Evolutionary conservation across 2,888 invertebrate species (phyloP).

Genomic region (Halictus quadricinctus): DNA sequence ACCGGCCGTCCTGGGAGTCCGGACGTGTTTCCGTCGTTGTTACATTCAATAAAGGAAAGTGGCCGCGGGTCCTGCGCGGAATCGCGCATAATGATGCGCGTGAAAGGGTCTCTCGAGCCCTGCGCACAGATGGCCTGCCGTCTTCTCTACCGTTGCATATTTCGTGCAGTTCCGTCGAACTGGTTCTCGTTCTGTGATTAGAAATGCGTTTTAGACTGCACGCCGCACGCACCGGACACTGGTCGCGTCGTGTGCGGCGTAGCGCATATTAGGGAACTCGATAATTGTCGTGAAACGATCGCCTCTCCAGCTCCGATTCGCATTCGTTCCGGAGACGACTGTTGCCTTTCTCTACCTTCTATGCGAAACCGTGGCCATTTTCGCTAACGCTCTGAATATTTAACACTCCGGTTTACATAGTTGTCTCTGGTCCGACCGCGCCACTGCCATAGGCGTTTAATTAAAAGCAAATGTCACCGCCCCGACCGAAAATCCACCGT

Average conservation of each 20-base stretch:
- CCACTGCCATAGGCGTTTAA: background rate
- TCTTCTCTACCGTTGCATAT: slow-evolving; percentile 28
- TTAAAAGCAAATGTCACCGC: background rate
- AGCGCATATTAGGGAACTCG: slow-evolving; percentile 25
- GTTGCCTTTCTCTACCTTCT: slow-evolving; percentile 8
- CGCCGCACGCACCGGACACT: background rate
- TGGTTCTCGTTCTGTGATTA: slow-evolving; percentile 34
- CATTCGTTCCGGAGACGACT: background rate
- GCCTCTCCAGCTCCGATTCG: background rate
- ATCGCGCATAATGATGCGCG: slow-evolving; percentile 46
- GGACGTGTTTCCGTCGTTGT: slow-evolving; percentile 40
- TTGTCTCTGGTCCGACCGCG: background rate
- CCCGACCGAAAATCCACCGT: background rate
- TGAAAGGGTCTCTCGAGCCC: slow-evolving; percentile 14
- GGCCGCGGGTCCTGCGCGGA: slow-evolving; percentile 35
- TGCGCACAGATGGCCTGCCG: slow-evolving; percentile 26
- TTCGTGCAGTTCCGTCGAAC: slow-evolving; percentile 28
- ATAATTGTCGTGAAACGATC: slow-evolving; percentile 35
- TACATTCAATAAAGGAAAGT: slow-evolving; percentile 58
- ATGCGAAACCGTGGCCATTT: slow-evolving; percentile 20
- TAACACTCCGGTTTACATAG: background rate
- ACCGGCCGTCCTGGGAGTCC: slow-evolving; percentile 11
- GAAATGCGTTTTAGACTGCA: slow-evolving; percentile 30
- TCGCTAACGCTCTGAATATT: slow-evolving; percentile 16
- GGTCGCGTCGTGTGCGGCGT: slow-evolving; percentile 25